phyloP scores from a whole-genome alignment of 2,888 invertebrate species.

The Mantis religiosa region DNA sequence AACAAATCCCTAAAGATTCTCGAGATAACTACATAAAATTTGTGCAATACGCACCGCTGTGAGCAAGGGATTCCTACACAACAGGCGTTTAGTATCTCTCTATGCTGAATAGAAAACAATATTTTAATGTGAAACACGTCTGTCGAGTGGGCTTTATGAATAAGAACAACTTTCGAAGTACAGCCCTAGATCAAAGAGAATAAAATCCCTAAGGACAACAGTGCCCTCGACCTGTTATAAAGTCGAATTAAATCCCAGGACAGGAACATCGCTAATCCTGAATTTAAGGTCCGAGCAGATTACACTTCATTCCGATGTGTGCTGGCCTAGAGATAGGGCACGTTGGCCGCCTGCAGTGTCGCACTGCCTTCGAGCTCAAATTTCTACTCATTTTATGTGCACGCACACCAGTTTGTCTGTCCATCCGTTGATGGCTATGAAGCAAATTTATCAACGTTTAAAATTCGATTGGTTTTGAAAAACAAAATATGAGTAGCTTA shows the following conservation, averaged over 20 bases:
- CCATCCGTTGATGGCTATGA: too few species aligned
- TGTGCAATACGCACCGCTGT: too few species aligned
- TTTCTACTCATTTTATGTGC: too few species aligned
- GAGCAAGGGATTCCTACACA: too few species aligned
- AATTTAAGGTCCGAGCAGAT: neutral
- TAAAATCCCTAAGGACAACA: neutral
- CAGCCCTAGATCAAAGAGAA: neutral
- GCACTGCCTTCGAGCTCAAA: neutral
- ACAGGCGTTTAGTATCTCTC: too few species aligned
- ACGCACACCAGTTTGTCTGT: too few species aligned
- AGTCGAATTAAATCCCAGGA: neutral
- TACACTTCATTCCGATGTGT: neutral
- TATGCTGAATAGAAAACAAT: too few species aligned
- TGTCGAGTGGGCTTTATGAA: neutral
- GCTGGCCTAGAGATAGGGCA: neutral
- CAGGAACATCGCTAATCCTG: neutral
- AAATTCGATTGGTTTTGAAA: too few species aligned
- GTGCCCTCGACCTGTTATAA: neutral
- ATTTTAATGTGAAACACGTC: neutral
- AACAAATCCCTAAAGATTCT: too few species aligned
- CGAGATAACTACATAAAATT: too few species aligned
- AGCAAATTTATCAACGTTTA: too few species aligned
- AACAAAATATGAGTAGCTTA: too few species aligned
- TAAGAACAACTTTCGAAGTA: neutral
- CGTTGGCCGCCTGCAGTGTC: neutral